phyloP scores from a whole-genome alignment of 2,888 invertebrate species.

The Pachycephus smyrnensis region DNA sequence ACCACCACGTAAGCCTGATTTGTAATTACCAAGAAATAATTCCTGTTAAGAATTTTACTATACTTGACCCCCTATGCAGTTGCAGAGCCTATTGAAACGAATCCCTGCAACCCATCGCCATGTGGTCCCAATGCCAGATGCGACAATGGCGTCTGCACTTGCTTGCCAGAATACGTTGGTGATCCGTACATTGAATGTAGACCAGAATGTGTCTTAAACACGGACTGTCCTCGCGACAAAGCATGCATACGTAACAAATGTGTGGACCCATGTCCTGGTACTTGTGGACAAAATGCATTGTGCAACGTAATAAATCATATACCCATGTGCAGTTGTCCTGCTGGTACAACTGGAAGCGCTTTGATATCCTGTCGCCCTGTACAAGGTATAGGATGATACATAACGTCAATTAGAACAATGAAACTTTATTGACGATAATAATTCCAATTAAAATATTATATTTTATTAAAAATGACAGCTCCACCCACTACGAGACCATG shows the following conservation, averaged over 20 bases:
- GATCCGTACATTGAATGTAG: constrained; percentile 82
- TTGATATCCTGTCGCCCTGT: constrained; percentile 75
- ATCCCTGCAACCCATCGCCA: constrained; percentile 70
- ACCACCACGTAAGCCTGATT: constrained; percentile 46
- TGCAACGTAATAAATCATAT: constrained; percentile 83
- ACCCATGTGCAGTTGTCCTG: constrained; percentile 81
- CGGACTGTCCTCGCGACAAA: constrained; percentile 77
- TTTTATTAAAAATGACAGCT: constrained; percentile 42
- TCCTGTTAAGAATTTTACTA: background rate
- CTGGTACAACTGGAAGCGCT: constrained; percentile 78
- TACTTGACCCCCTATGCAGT: constrained; percentile 41
- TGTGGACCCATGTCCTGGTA: constrained; percentile 79
- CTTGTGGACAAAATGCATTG: constrained; percentile 80
- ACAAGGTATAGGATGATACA: constrained; percentile 64
- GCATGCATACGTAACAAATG: constrained; percentile 80
- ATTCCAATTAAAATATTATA: constrained; percentile 60
- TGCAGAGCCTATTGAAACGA: constrained; percentile 60
- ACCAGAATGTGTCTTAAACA: constrained; percentile 84
- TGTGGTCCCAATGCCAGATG: constrained; percentile 82
- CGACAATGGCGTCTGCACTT: constrained; percentile 76
- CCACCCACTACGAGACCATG: constrained; percentile 62
- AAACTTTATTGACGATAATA: background rate
- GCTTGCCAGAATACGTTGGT: constrained; percentile 80
- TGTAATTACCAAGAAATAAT: background rate
- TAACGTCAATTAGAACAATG: background rate